A percentile compares a stretch with the other conserved stretches of the same genome.
phyloP scores from a whole-genome alignment of 2,888 invertebrate genomes.

The Acanthoscelides obtectus region DNA sequence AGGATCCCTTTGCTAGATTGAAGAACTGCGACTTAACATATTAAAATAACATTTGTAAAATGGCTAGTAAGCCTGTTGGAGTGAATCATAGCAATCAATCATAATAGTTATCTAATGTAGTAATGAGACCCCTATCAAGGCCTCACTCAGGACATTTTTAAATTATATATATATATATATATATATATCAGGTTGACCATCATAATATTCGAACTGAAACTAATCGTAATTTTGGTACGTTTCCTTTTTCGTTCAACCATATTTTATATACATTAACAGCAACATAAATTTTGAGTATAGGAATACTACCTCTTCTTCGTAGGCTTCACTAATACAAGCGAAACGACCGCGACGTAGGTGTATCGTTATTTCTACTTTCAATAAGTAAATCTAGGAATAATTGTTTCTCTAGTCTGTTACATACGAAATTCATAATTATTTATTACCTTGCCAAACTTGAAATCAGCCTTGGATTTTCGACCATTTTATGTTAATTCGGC shows the following conservation, averaged over 20 bases:
- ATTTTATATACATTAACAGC: neutral
- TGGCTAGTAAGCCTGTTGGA: no score
- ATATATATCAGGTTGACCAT: no score
- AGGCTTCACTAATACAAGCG: neutral
- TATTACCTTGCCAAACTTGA: constrained; percentile 31
- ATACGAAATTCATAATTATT: constrained; percentile 19
- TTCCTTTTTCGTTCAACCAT: neutral
- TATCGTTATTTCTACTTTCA: neutral
- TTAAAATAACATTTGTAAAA: no score
- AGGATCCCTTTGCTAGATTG: no score
- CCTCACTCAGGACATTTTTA: no score
- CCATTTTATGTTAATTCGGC: constrained; percentile 29
- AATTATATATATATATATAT: no score
- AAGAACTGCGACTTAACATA: no score
- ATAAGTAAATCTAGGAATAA: neutral
- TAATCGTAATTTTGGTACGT: neutral
- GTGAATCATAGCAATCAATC: no score
- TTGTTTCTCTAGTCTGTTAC: neutral
- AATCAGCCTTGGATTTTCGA: constrained; percentile 30
- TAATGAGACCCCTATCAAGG: no score
- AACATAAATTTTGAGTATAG: neutral
- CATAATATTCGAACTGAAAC: no score
- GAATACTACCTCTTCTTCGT: neutral
- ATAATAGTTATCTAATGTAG: no score
- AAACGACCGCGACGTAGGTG: neutral